phyloP scores from a whole-genome alignment of 2,888 invertebrate species.

The Meliscaeva auricollis region DNA sequence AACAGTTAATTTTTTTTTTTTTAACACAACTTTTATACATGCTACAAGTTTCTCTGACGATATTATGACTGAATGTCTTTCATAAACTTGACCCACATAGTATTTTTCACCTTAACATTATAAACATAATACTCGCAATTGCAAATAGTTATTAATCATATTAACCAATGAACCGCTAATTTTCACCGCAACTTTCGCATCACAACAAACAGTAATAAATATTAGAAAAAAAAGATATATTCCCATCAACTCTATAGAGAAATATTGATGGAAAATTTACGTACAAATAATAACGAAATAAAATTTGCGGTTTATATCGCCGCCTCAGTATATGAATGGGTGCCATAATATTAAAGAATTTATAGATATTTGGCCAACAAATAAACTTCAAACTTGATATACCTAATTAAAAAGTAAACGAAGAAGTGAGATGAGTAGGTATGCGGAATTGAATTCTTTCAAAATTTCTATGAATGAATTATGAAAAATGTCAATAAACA shows the following conservation, averaged over 20 bases:
- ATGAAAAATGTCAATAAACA: too few relatives aligned
- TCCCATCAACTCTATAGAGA: background rate
- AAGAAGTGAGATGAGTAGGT: too few relatives aligned
- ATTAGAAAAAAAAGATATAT: background rate
- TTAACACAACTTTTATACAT: too few relatives aligned
- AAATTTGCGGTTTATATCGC: background rate
- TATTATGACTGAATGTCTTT: background rate
- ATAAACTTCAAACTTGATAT: too few relatives aligned
- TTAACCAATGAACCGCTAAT: conserved; percentile 8
- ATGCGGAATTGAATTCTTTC: too few relatives aligned
- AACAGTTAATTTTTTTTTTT: too few relatives aligned
- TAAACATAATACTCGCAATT: background rate
- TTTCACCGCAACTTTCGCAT: conserved; percentile 15
- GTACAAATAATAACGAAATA: background rate
- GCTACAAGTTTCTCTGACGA: too few relatives aligned
- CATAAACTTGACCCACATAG: background rate
- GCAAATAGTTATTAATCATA: conserved; percentile 5
- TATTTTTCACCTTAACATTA: background rate
- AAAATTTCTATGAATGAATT: too few relatives aligned
- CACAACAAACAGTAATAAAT: background rate
- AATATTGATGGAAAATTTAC: conserved; percentile 1
- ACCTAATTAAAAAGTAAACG: too few relatives aligned
- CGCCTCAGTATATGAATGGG: too few relatives aligned
- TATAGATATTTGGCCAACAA: too few relatives aligned
- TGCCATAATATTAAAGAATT: too few relatives aligned